Percentiles rank a stretch among this genome's conserved stretches.
Evolutionary conservation across 2,113 vertebrate species (phyloP).

Genomic region (Tragulus kanchil): DNA sequence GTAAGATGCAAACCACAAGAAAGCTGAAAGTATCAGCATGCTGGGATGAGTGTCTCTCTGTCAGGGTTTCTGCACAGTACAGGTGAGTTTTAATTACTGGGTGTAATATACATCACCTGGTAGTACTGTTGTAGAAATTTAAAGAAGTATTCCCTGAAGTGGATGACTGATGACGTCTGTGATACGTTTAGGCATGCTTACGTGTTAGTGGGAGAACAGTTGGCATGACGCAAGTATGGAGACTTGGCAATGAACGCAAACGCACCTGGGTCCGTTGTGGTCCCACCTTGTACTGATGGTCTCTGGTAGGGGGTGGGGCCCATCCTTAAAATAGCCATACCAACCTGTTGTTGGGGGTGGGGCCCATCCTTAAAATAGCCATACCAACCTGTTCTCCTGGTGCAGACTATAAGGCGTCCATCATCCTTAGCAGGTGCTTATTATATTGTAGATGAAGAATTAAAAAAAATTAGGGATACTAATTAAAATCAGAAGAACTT

Average conservation of each 20-base stretch:
- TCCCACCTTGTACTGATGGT: neutral
- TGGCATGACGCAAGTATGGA: no score
- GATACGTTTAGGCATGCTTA: neutral
- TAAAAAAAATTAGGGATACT: neutral
- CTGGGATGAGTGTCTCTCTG: neutral
- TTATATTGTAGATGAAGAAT: neutral
- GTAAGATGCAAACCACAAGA: constrained; percentile 22
- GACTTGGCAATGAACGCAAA: neutral
- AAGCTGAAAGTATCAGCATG: neutral
- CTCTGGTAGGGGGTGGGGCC: neutral
- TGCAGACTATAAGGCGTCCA: neutral
- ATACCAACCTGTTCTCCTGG: neutral
- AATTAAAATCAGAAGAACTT: constrained; percentile 21
- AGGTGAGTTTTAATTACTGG: no score
- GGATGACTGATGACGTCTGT: neutral
- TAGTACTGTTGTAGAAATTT: neutral
- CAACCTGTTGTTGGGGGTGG: neutral
- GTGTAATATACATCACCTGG: neutral
- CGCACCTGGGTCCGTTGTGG: neutral
- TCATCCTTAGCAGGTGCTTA: neutral
- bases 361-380: no score
- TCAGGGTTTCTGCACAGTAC: no score
- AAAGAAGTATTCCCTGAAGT: neutral
- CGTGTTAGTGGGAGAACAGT: neutral
- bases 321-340: neutral